Evolutionary conservation across 2,888 invertebrate species (phyloP), one percentile per base, ranked within the genome.

Genomic region (Melinaea marsaeus): DNA sequence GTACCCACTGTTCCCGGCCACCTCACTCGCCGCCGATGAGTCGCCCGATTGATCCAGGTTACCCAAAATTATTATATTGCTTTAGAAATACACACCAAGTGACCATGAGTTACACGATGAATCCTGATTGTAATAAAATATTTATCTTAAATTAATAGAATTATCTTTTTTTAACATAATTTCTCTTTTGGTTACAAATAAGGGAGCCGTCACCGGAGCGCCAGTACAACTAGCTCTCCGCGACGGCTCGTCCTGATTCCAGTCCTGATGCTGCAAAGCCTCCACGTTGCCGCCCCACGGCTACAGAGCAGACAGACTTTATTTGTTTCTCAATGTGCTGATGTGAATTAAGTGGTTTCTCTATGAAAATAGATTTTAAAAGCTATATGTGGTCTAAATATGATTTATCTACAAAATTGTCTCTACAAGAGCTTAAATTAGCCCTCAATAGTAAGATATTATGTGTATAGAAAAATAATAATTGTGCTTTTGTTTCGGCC

Each of bases 1-100:
- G 98, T 98, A 97, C 91, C 96, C 96, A 68, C 92, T 98, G 71
- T 97, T 97, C 87, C 96, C 97, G 46, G 95, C 96, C 82, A 95
- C 95, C 75, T 95, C 95, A 60, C 93, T 96, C 69, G 95, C 94
- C 34, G 95, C 83, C 72, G 88, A 93, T 79, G 93, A 92, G 75
- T 90, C 90, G 67, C 90, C 90, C 76, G 90, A 90, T 82, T 90
- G 90, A 90, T 91, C 88, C 75, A 81, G 51, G 51, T 51, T 32
- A 9, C 42, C 9, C 9, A 42, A 42, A 1, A 42, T 11, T 42
- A 42, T 37, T 7, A 37, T 2, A 4, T 22, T 1, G 22, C 22
- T 22, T 22, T 22, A 22, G 22, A 22, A 22, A 22, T 22, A 22
- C 22, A 22, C 22, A 22, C 22, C 22, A 22, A 22, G 22, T 22